Percentiles rank a stretch among this genome's conserved stretches.
Conservation (phyloP, 2,113 vertebrate genomes). For the Prunella himalayana region DNA sequence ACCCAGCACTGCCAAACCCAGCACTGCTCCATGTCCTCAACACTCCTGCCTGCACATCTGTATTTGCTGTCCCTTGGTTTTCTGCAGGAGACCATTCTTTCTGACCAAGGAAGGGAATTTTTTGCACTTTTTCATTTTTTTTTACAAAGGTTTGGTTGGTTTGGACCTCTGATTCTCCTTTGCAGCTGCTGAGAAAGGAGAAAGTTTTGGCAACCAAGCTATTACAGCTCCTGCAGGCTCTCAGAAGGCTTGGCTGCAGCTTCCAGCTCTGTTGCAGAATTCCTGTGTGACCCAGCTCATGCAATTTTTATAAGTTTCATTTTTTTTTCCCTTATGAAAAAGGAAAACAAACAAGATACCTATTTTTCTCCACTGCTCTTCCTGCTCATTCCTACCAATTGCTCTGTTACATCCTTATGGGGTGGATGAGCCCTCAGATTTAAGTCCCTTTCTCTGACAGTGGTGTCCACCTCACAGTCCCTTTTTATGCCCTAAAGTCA, state of each 20-base stretch:
- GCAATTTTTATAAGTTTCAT: not conserved
- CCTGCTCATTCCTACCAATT: not conserved
- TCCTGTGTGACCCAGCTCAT: not conserved
- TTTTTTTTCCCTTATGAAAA: not conserved
- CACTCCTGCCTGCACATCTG: not conserved
- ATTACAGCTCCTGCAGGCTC: not conserved
- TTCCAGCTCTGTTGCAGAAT: not conserved
- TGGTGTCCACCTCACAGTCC: not conserved
- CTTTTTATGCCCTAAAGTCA: not conserved
- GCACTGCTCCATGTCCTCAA: not conserved
- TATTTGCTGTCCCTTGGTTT: not conserved
- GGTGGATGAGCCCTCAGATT: not conserved
- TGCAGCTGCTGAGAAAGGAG: not conserved
- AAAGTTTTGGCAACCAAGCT: not conserved
- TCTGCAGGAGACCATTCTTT: not conserved
- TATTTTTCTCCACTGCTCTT: not conserved
- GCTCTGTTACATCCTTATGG: not conserved
- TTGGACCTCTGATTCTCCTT: not conserved
- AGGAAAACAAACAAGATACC: not conserved
- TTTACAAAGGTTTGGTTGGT: not conserved
- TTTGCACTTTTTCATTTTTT: not conserved
- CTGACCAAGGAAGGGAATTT: not conserved
- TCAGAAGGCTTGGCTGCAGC: not conserved
- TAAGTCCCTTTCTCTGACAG: not conserved
- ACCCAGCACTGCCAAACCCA: not conserved